Conservation (phyloP, 2,797 vertebrate genomes). For the Meriones psammophilus region DNA sequence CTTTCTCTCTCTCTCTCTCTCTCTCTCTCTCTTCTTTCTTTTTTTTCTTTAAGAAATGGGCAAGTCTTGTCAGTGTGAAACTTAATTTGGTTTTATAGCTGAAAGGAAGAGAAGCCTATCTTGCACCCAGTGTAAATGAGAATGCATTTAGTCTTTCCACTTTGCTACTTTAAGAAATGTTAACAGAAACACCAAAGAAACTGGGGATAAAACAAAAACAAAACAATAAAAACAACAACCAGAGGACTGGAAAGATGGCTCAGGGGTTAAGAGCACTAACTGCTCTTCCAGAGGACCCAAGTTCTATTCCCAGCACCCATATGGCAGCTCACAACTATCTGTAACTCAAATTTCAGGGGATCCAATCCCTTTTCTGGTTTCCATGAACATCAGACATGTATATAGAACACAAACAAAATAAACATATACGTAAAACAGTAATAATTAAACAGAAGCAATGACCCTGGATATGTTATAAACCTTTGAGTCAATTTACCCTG, state of each 20-base stretch:
- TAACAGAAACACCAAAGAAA: constrained; percentile 10
- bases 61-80: background rate
- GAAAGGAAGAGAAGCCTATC: background rate
- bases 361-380: background rate
- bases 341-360: background rate
- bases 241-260: background rate
- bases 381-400: background rate
- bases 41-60: background rate
- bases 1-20: background rate
- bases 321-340: background rate
- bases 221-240: background rate
- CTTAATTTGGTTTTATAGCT: constrained; percentile 41
- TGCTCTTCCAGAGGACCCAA: background rate
- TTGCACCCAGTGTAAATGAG: background rate
- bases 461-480: background rate
- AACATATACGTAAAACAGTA: background rate
- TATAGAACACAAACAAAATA: background rate
- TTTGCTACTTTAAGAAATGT: background rate
- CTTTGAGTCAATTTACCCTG: background rate
- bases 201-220: background rate
- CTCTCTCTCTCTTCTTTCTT: background rate
- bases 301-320: background rate
- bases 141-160: background rate
- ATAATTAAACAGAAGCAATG: background rate
- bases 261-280: background rate